Percentiles rank a stretch among this genome's conserved stretches.
Evolutionary conservation across 2,113 vertebrate genomes (phyloP).

Genomic region (Periophthalmus modestus): DNA sequence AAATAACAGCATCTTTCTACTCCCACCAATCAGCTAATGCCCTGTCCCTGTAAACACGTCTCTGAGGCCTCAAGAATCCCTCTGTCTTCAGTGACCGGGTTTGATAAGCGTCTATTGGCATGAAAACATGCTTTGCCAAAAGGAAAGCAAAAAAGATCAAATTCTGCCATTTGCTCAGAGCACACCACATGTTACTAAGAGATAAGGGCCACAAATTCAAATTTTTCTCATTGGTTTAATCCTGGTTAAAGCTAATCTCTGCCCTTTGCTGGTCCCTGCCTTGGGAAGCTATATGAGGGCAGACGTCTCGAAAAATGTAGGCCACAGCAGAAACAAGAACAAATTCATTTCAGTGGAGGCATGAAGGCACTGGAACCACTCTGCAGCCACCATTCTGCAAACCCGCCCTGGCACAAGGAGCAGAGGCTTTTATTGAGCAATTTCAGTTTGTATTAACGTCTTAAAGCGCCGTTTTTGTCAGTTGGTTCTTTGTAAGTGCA

Average conservation of each 20-base stretch:
- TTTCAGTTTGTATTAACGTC: not conserved
- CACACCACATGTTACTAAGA: slow-evolving; percentile 67
- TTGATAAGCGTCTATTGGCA: slow-evolving; percentile 71
- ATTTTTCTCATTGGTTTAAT: slow-evolving; percentile 75
- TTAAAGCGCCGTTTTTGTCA: not conserved
- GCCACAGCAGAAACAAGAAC: slow-evolving; percentile 68
- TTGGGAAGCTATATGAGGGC: slow-evolving; percentile 61
- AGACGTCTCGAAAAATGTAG: slow-evolving; percentile 67
- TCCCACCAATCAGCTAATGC: slow-evolving; percentile 44
- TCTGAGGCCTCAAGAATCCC: slow-evolving; percentile 47
- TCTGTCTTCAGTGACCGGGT: slow-evolving; percentile 70
- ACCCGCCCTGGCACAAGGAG: not conserved
- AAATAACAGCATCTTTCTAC: slow-evolving; percentile 27
- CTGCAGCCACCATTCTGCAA: not conserved
- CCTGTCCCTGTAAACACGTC: slow-evolving; percentile 54
- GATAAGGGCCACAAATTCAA: slow-evolving; percentile 76
- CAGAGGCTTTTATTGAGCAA: not conserved
- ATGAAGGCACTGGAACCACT: slow-evolving; percentile 29
- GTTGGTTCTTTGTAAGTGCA: not conserved
- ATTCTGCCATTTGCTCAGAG: slow-evolving; percentile 72
- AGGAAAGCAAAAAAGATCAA: slow-evolving; percentile 63
- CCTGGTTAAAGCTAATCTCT: slow-evolving; percentile 69
- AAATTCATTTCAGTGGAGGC: slow-evolving; percentile 51
- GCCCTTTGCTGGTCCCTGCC: slow-evolving; percentile 71
- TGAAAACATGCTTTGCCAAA: slow-evolving; percentile 64